Evolutionary conservation across 2,888 invertebrate genomes (phyloP), one percentile per base, ranked within the genome.

Genomic region (Ichneumon xanthorius): DNA sequence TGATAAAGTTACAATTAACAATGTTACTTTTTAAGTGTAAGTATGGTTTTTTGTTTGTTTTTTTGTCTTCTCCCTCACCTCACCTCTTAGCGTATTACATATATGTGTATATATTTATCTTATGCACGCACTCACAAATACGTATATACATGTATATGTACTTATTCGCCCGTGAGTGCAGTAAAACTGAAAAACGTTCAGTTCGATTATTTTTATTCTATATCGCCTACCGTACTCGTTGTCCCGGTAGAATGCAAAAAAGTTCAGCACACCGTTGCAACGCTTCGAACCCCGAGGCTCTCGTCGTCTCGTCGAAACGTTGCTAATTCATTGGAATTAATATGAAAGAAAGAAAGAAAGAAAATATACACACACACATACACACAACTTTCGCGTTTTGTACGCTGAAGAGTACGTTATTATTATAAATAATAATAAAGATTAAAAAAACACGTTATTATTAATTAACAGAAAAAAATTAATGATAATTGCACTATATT

Each of bases 401-500:
- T 76, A 75, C 80, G 80, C 86, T 86, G 86, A 82, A 85, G 85
- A 58, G 26, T 87, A 89, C 86, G 89, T 87, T 91, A 91, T 90
- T 90, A 92, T 92, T 91, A 89, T 80, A 82, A 80, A 81, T 79
- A 83, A 86, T 86, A 86, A 87, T 85, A 79, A 87, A 80, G 80
- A 85, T 26, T 26, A 58, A 55, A 84, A 84, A 86, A 88, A 86
- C 78, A 84, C 79, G 83, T 88, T 86, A 87, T 88, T 87, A 88
- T 88, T 89, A 82, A 91, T 92, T 91, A 91, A 92, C 91, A 90
- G 88, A 88, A 58, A 80, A 81, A 70, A 80, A 91, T 91, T 90
- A 92, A 92, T 91, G 88, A 91, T 90, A 91, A 92, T 91, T 93
- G 92, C 92, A 93, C 92, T 92, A 92, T 90, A 92, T 91, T 93